Evolutionary conservation across 1,140 invertebrate species (phyloP), one percentile per base, ranked within the genome.

Genomic region (Brachionus paranguensis): DNA sequence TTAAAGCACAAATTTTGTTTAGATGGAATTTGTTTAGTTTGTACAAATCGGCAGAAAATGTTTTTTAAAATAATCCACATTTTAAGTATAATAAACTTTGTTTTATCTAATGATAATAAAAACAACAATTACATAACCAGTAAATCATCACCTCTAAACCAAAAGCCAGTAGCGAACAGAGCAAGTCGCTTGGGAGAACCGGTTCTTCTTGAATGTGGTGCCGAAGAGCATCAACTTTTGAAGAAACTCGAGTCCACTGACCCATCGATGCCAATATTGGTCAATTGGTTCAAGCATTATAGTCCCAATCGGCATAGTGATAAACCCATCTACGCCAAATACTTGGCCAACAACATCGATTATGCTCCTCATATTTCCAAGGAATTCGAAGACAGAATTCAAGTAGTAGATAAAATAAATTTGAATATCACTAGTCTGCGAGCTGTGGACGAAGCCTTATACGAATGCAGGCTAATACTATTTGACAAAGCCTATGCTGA

Each of bases 401-500:
- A 81, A 60, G 43, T 81, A 10, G 78, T 68, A 3, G 33, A 81
- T 20, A 81, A 81, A 81, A 81, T 81, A 27, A 68, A 81, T 64
- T 64, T 81, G 7, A 81, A 81, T 41, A 81, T 81, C 3, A 43
- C 53, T 1, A 81, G 43, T 64, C 64, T 81, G 14, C 8, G 17
- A 8, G 78, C 78, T 17, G 64, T 81, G n/a, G 78, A 81, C 27
- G 78, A 81, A 20, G 78, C 78, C 6, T 24, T 81, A 20, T 81
- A 81, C 14, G 78, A 81, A 81, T 81, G 78, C 20, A 14, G 78
- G 1, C 33, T 81, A 29, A 68, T 81, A 29, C 41, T 81, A n/a
- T 81, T 81, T 24, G 78, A 81, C 27, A 81, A 81, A 68, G 78
- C 78, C 6, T 81, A 81, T 64, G 78, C 78, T 33, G 78, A 81